Base-by-base conservation (phyloP, 2,797 vertebrate genomes). In the Dendrocincla fuliginosa region DNA sequence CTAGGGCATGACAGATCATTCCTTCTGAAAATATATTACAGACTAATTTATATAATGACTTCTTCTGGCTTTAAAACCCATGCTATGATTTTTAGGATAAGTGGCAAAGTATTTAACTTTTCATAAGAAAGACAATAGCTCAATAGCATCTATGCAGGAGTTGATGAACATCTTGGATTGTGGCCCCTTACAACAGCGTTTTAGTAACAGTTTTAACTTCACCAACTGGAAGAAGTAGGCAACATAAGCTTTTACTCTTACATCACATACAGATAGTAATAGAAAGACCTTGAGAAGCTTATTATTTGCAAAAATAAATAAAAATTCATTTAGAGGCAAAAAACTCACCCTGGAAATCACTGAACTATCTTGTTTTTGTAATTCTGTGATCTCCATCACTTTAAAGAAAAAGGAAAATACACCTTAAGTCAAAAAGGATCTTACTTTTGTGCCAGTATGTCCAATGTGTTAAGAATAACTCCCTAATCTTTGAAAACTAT, bases 251-350 rank as follows among this genome's bases (percentile, higher is more conserved):
- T 60, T 60, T 61, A 35, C 5, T 44, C 8, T 52, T 76, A 23
- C 0, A 1, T 83, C 32, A 16, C 3, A 8, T 32, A 12, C 19
- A 47, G 42, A 37, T 12, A 11, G 8, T 15, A 52, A 20, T 1
- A 28, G 27, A 75, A 75, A 89, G 15, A 39, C 4, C 24, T 2
- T 1, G 3, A 41, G 32, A 61, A 32, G 1, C 2, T 57, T 32
- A 52, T 17, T 23, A 25, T 50, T 85, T 83, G 6, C 3, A 59
- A 9, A 50, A 88, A 35, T 1, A 9, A 49, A 87, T 35, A 35
- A 3, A 56, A 86, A n/a, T 30, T 5, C 5, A 6, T 46, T 52
- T 70, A 49, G 63, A 56, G 63, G 5, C 5, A 75, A 24, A 74
- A 63, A 85, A 1, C 3, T 32, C 3, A 15, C 2, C 2, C 1